These are phyloP conservation scores for Apus apus DNA, from an alignment of 2,113 vertebrate species.

Conservation along the genomic window DNA sequence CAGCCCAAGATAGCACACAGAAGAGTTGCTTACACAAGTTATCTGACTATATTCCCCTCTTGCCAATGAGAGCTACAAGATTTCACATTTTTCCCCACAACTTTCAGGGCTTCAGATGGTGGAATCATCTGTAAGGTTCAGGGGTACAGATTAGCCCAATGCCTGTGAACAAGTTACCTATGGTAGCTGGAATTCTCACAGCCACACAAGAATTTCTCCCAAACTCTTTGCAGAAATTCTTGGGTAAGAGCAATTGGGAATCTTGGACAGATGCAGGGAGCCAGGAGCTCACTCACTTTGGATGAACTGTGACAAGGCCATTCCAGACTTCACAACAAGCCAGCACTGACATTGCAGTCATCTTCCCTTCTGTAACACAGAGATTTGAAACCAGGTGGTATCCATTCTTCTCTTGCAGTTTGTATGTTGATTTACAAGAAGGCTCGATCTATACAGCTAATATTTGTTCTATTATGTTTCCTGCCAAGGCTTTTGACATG, in stretches of 20 bases:
- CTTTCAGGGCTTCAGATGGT: neutral
- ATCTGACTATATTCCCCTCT: neutral
- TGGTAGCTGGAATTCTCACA: neutral
- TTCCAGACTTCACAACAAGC: neutral
- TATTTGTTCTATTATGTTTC: neutral
- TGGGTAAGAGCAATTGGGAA: neutral
- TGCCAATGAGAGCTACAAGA: neutral
- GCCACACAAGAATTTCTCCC: neutral
- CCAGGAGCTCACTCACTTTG: neutral
- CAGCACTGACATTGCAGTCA: neutral
- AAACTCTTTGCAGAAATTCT: neutral
- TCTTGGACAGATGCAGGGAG: neutral
- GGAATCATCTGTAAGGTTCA: neutral
- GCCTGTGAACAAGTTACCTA: neutral
- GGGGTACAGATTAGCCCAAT: neutral
- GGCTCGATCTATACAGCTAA: neutral
- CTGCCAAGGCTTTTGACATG: neutral
- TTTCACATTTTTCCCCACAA: rapidly evolving
- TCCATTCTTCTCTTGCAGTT: neutral
- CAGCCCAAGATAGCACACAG: neutral
- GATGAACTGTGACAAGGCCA: neutral
- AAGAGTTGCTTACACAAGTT: neutral
- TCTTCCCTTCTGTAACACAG: neutral
- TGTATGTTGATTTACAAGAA: neutral
- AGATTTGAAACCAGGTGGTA: neutral